Base-by-base conservation (phyloP, 1,140 invertebrate species). In the Epicauta chinensis region DNA sequence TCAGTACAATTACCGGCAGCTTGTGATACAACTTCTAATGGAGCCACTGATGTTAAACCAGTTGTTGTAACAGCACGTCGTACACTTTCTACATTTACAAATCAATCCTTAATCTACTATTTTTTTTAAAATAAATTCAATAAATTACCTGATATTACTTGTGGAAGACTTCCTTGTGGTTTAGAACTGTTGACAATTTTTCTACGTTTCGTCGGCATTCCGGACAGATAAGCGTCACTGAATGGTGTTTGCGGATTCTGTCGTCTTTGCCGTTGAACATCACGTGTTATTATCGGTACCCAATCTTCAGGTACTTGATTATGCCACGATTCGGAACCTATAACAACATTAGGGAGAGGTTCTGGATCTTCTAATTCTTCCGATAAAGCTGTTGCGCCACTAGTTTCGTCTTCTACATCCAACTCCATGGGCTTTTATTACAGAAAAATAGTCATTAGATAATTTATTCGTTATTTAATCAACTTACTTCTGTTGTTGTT, bases 211-310 rank as follows among this genome's bases (percentile, higher is more conserved):
- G 80, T 81, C 9, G 89, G 87, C 78, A 91, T 81, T 6, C 84
- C 84, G 14, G 81, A 81, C 30, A 91, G 71, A 66, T 92, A 92
- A n/a, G 86, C 86, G 72, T 91, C 89, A 56, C 87, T 89, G 55
- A 86, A 84, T 5, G 82, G 80, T 3, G 68, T 46, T 56, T 74
- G 71, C 13, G 62, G 34, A 45, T 59, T 67, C 49, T 71, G 78
- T 53, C 81, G 71, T 58, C 82, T 71, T 59, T 87, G 85, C 35
- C 78, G 73, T 54, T 83, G 76, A 16, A 81, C 70, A 67, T 92
- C 89, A 13, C 81, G 75, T 5, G 82, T 79, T 42, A 92, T 89
- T 41, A 89, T 82, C 2, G 89, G 87, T 14, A 92, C 80, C 89
- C 88, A 91, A 37, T 89, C 84, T 84, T 71, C 63, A 13, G 78